These are phyloP conservation scores for Zoanthus sansibaricus DNA, from an alignment of 92 coral and sea anemone species.

Conservation along the genomic window DNA sequence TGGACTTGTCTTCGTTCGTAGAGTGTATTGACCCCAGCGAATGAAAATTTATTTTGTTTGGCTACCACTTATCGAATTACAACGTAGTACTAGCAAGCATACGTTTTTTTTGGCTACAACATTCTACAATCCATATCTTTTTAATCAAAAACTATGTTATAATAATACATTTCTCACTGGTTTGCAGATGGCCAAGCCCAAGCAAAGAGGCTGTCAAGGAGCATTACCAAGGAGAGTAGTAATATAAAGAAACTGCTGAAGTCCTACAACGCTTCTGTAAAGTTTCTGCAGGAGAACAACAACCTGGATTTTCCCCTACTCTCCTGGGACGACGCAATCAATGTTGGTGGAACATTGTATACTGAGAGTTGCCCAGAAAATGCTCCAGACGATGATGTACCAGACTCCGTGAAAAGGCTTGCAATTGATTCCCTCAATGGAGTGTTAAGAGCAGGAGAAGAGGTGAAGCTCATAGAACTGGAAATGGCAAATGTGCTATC, in stretches of 20 bases:
- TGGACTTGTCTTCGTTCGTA: too few relatives aligned
- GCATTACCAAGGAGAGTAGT: constrained; percentile 63
- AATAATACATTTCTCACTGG: too few relatives aligned
- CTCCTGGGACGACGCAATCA: constrained; percentile 68
- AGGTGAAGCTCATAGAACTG: constrained; percentile 38
- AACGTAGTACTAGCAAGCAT: too few relatives aligned
- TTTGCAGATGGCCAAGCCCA: constrained; percentile 73
- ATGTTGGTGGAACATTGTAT: constrained; percentile 56
- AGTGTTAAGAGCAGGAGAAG: constrained; percentile 63
- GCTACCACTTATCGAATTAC: too few relatives aligned
- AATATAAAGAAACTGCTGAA: constrained; percentile 51
- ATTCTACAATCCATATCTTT: too few relatives aligned
- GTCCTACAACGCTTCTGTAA: constrained; percentile 67
- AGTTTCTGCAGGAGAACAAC: constrained; percentile 58
- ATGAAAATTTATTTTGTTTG: too few relatives aligned
- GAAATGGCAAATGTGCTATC: constrained; percentile 56
- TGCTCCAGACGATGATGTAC: constrained; percentile 37
- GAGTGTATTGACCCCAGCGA: too few relatives aligned
- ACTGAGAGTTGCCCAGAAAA: constrained; percentile 15
- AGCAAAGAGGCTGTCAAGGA: constrained; percentile 58
- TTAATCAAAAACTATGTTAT: too few relatives aligned
- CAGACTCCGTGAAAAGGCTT: constrained; percentile 56
- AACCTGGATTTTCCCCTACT: constrained; percentile 45
- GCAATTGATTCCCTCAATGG: constrained; percentile 61
- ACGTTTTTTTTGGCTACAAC: too few relatives aligned